Evolutionary conservation across 53 echinoderm and acorn worm species (phyloP), one percentile per base, ranked within the genome.

Genomic region (Holothuria scabra): DNA sequence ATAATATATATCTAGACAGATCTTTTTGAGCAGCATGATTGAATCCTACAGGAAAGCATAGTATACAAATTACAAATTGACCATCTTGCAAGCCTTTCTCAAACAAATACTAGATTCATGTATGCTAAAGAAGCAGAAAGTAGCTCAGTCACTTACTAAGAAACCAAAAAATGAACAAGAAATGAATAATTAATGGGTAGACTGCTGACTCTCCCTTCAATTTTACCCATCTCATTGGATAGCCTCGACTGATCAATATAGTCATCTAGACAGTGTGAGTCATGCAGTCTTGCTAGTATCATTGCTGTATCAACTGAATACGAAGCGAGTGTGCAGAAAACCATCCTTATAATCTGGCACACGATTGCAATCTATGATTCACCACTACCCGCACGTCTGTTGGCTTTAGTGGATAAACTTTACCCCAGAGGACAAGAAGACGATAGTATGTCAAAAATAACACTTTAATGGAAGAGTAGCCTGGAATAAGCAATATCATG

Each of bases 371-470:
- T 52, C 52, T 52, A 52, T 52, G 44, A 41, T 44, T 72, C 72
- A 72, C 48, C 72, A 72, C 72, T 72, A 72, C 46, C 49, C 72
- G 46, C 49, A 48, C 24, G 72, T 46, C 46, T 38, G 72, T 12
- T 46, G 72, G 72, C 46, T 72, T 22, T n/a, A 33, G 46, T 25
- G 46, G 46, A 72, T 72, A 72, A 72, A 72, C 72, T 72, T 72
- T 72, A 72, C 72, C 72, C 52, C 72, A 48, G 46, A 72, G 72
- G 72, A 72, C 5, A 48, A 46, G 72, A 26, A n/a, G 72, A 72
- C 25, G 72, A 72, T 72, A 41, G 37, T 41, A 48, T 72, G 72
- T 72, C 72, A 72, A 72, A 72, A 72, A 72, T 44, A 72, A 72
- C 72, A 72, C 23, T 41, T 72, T 72, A 72, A 72, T 24, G 48